Base-by-base conservation (phyloP, 2,888 invertebrate genomes). In the Chorisops tibialis region DNA sequence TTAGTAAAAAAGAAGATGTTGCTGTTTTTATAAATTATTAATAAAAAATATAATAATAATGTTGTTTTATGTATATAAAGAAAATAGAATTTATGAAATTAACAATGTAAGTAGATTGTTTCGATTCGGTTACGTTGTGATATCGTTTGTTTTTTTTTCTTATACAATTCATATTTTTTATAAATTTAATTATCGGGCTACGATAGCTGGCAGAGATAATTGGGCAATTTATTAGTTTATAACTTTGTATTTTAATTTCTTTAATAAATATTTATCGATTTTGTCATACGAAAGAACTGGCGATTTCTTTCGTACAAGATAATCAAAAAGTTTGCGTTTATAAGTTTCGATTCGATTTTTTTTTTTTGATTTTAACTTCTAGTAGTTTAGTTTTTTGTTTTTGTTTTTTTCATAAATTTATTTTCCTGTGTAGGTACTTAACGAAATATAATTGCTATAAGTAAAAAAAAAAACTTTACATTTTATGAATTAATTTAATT, bases 231-330 rank as follows among this genome's bases (percentile, higher is more conserved):
- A n/a, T n/a, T n/a, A n/a, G n/a, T n/a, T n/a, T n/a, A n/a, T n/a
- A n/a, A n/a, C n/a, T n/a, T n/a, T n/a, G n/a, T n/a, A n/a, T n/a
- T n/a, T n/a, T n/a, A n/a, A 9, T 30, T 30, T 30, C 3, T 30
- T 1, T 30, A 7, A 9, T 30, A 30, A 30, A 2, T 9, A 30
- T 7, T 30, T 9, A 12, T 59, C 58, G 45, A 62, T 65, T 62
- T 56, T 52, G 58, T 56, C 62, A 38, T 61, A 63, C 62, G 66
- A 69, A 67, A 71, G 70, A 74, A 77, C 76, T 76, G 76, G 76
- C 76, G 76, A 76, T 75, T 76, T 75, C 66, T 69, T 68, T 68
- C 62, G 60, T 59, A 61, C 59, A 58, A 66, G 61, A 63, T 63
- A 65, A 72, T 64, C 50, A 61, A 59, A 35, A 22, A 3, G 2